Base-by-base conservation (phyloP, 2,797 vertebrate species). In the Balearica regulorum region DNA sequence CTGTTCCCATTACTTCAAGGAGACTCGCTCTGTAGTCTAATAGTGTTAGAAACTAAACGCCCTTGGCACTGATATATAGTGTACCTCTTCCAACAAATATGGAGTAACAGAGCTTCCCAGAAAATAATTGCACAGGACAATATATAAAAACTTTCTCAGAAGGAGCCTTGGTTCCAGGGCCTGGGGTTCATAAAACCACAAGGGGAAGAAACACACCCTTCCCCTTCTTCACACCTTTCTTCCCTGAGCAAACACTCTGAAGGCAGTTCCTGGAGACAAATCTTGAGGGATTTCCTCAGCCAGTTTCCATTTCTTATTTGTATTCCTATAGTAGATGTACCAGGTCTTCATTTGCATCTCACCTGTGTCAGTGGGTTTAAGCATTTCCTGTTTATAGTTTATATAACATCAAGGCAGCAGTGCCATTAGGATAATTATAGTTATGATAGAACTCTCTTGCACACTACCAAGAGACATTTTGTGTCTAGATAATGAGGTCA, bases 311-410 rank as follows among this genome's bases (percentile, higher is more conserved):
- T 94, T 88, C 87, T 83, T 92, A 48, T 13, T 80, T 13, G 0
- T 75, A 62, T 65, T 88, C 78, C 65, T 81, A 33, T 0, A 83
- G 46, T 4, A 88, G 54, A 78, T 65, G 31, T 61, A 76, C 10
- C 51, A 75, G 53, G 28, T 49, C 25, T 72, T 91, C 69, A 95
- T 87, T 88, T 95, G 72, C 72, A 75, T 81, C 58, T 83, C 75
- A 75, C 91, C 66, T 88, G 85, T 95, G 91, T 89, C 89, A 96
- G 61, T 92, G 41, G 82, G 87, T 93, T 96, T 92, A 92, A 95
- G 93, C 28, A 69, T 90, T 97, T 96, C 92, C 94, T 97, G 95
- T 94, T 96, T 88, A 71, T 91, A 78, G 54, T 79, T 94, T 78
- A 87, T 68, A 46, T 3, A 69, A 49, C 69, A 69, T 73, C 57